phyloP scores from a whole-genome alignment of 64 coral and sea anemone genomes.

The Porites australiensis region DNA sequence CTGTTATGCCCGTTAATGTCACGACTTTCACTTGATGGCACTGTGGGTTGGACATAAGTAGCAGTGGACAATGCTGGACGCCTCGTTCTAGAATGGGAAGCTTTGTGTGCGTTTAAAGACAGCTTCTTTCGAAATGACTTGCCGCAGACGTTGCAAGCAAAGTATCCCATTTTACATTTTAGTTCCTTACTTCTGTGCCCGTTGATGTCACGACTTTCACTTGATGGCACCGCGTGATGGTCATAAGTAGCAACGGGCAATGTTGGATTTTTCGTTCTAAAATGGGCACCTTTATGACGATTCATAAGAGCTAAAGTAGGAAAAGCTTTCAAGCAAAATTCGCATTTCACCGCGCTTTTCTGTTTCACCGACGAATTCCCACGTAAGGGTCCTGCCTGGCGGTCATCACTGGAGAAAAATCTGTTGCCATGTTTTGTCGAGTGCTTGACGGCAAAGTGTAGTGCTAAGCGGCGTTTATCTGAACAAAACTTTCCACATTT shows the following conservation, averaged over 20 bases:
- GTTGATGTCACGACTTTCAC: not conserved
- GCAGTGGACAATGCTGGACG: too few species aligned
- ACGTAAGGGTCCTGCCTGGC: not conserved
- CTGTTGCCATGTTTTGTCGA: not conserved
- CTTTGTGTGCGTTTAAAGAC: not conserved
- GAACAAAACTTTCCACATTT: not conserved
- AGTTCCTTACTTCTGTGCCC: not conserved
- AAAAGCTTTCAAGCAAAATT: not conserved
- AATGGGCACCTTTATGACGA: not conserved
- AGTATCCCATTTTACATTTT: not conserved
- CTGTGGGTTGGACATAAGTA: too few species aligned
- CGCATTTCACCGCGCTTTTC: not conserved
- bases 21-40: too few species aligned
- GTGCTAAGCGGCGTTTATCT: not conserved
- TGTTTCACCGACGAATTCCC: too few species aligned
- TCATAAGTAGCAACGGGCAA: not conserved
- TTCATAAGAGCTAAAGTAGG: not conserved
- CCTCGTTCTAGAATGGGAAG: not conserved
- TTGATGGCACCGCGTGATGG: not conserved
- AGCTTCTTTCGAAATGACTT: not conserved
- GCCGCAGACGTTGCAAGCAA: not conserved
- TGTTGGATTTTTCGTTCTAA: not conserved
- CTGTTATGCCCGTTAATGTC: too few species aligned
- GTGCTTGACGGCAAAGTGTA: constrained; percentile 2
- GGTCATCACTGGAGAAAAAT: not conserved